Percentiles rank a stretch among this genome's conserved stretches.
Conservation (phyloP, 2,888 invertebrate genomes). For the Hartigia nigra region DNA sequence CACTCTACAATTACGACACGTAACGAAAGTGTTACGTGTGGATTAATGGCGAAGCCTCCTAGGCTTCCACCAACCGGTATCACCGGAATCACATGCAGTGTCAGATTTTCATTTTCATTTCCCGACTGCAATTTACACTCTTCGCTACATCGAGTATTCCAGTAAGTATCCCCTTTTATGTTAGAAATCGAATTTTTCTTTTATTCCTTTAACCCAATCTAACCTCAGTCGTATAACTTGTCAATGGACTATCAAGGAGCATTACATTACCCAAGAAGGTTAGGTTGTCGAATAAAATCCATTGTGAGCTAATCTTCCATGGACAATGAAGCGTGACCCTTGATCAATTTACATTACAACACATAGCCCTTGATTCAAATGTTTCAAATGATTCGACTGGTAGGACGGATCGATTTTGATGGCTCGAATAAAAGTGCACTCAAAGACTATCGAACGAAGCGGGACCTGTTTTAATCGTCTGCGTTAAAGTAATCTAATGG, state of each 20-base stretch:
- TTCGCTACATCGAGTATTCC: neutral
- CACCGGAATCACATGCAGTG: neutral
- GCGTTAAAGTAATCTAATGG: neutral
- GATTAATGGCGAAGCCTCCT: neutral
- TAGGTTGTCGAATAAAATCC: neutral
- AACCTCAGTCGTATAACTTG: neutral
- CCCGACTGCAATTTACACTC: no score
- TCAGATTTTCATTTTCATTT: no score
- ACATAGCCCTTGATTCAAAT: neutral
- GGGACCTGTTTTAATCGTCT: neutral
- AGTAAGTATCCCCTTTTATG: no score
- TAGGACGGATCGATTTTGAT: neutral
- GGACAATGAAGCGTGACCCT: neutral
- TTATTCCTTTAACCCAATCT: neutral
- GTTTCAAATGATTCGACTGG: neutral
- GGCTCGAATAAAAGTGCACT: neutral
- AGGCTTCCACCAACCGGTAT: neutral
- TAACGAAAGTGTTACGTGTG: constrained; percentile 41
- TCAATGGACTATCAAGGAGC: neutral
- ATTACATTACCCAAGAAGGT: neutral
- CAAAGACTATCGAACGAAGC: neutral
- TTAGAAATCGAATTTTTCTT: neutral
- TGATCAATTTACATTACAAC: neutral
- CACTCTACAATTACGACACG: constrained; percentile 43
- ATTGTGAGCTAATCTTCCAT: neutral